These are phyloP conservation scores for Chesias legatella DNA, from an alignment of 2,888 invertebrate genomes.

Conservation along the genomic window DNA sequence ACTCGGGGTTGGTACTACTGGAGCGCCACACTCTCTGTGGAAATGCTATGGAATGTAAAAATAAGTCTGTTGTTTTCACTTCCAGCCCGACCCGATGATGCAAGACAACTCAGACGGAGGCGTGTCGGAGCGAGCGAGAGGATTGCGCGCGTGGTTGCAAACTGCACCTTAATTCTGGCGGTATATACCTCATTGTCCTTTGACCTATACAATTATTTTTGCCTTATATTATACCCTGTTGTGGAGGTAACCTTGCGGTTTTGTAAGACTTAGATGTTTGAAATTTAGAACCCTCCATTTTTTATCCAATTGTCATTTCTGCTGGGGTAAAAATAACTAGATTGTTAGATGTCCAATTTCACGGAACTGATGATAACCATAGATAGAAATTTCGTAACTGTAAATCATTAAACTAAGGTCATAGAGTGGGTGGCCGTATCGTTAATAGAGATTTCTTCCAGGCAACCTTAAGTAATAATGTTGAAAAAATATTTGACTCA, in stretches of 20 bases:
- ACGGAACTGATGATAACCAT: too few relatives aligned
- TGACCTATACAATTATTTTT: slow-evolving; percentile 30
- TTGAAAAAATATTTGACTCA: too few relatives aligned
- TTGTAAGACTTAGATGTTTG: slow-evolving; percentile 17
- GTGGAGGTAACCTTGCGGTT: slow-evolving; percentile 22
- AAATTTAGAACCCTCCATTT: slow-evolving; percentile 14
- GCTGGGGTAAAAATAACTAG: too few relatives aligned
- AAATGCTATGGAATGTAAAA: too few relatives aligned
- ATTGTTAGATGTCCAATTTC: too few relatives aligned
- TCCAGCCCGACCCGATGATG: slow-evolving; percentile 58
- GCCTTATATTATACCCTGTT: slow-evolving; percentile 27
- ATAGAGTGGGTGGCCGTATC: too few relatives aligned
- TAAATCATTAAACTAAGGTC: too few relatives aligned
- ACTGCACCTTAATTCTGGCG: slow-evolving; percentile 51
- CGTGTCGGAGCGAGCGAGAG: slow-evolving; percentile 62
- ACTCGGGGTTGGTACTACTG: too few relatives aligned
- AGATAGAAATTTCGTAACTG: too few relatives aligned
- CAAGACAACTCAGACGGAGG: slow-evolving; percentile 61
- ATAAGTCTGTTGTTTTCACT: slow-evolving; percentile 11
- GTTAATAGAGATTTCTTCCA: too few relatives aligned
- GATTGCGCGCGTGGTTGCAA: slow-evolving; percentile 70
- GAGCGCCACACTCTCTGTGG: too few relatives aligned
- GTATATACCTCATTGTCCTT: slow-evolving; percentile 26
- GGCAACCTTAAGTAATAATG: too few relatives aligned
- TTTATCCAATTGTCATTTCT: slow-evolving; percentile 3